Percentiles rank a stretch among this genome's conserved stretches.
phyloP scores from a whole-genome alignment of 53 echinoderm and acorn worm genomes.

The Echinarachnius parma region DNA sequence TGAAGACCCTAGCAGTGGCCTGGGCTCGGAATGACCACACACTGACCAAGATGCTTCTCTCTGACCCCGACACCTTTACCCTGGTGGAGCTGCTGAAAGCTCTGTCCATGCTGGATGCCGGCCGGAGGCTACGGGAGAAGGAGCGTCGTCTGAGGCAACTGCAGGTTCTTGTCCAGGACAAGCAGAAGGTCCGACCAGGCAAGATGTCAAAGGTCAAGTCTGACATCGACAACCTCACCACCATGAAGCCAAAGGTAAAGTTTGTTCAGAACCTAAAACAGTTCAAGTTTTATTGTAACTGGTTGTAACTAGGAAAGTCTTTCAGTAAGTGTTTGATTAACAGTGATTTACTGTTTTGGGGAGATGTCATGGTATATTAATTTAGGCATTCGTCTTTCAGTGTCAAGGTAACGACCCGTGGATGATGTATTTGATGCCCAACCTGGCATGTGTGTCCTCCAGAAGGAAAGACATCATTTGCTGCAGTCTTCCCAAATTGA shows the following conservation, averaged over 20 bases:
- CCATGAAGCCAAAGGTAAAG: constrained; percentile 72
- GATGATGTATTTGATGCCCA: no score
- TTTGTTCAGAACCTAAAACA: no score
- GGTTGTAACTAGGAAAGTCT: no score
- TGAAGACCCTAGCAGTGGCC: constrained; percentile 70
- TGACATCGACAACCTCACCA: constrained; percentile 74
- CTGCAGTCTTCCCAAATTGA: no score
- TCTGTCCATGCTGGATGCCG: constrained; percentile 73
- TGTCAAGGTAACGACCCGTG: no score
- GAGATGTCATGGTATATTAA: no score
- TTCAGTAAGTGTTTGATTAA: no score
- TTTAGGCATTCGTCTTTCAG: no score
- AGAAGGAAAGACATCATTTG: no score
- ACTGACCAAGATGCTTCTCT: constrained; percentile 59
- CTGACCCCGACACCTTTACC: constrained; percentile 63
- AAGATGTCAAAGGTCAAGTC: constrained; percentile 74
- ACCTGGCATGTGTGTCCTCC: no score
- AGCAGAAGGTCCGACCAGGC: constrained; percentile 50
- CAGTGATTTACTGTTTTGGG: no score
- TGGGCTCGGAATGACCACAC: constrained; percentile 86
- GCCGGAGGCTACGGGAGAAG: constrained; percentile 74
- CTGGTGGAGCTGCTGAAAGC: constrained; percentile 92
- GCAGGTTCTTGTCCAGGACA: constrained; percentile 54
- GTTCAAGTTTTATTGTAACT: no score
- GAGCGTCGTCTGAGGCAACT: constrained; percentile 74